phyloP scores from a whole-genome alignment of 2,113 vertebrate species.

The Spermophilus dauricus region DNA sequence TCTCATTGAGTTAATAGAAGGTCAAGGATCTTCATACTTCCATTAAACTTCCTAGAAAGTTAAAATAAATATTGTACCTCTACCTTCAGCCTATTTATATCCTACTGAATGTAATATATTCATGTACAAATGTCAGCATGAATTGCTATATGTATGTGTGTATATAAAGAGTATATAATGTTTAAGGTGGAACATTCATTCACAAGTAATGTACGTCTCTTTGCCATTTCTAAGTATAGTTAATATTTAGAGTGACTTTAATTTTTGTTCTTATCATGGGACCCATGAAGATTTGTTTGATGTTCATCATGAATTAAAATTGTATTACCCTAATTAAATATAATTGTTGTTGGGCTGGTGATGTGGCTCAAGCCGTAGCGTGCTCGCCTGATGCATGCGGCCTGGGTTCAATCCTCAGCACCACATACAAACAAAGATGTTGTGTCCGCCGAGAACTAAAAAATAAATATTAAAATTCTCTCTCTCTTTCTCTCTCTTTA shows the following conservation, averaged over 20 bases:
- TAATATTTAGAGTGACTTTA: constrained; percentile 49
- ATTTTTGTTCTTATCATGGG: constrained; percentile 25
- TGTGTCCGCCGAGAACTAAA: too few relatives aligned
- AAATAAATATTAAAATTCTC: too few relatives aligned
- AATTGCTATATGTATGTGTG: background rate
- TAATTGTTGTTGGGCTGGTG: background rate
- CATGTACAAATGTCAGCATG: background rate
- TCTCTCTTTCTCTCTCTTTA: too few relatives aligned
- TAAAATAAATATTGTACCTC: background rate
- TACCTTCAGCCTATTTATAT: background rate
- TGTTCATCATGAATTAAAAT: constrained; percentile 59
- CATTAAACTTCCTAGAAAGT: constrained; percentile 6
- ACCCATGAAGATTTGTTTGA: constrained; percentile 39
- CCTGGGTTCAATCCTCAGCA: too few relatives aligned
- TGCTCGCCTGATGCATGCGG: too few relatives aligned
- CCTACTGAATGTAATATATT: background rate
- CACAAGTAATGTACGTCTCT: background rate
- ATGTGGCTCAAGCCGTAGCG: too few relatives aligned
- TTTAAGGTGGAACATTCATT: background rate
- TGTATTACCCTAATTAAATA: constrained; percentile 58
- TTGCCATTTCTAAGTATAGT: constrained; percentile 10
- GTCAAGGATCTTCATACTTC: background rate
- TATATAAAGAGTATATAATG: background rate
- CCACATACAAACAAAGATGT: too few relatives aligned
- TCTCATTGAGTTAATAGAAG: constrained; percentile 51